These are phyloP conservation scores for Melieria omissa DNA, from an alignment of 2,888 invertebrate species.

Conservation along the genomic window DNA sequence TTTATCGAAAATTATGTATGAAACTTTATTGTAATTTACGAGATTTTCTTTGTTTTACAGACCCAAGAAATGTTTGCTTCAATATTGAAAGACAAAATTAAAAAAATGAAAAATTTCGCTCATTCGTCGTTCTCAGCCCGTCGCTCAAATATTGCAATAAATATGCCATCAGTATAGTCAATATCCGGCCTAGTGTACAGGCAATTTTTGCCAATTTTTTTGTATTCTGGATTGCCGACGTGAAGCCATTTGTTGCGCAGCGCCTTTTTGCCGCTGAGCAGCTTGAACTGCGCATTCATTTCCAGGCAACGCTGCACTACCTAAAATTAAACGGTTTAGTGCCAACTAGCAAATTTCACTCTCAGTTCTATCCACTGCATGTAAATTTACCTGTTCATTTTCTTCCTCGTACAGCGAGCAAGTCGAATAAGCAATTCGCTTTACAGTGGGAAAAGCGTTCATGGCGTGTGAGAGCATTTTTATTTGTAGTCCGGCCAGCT, in stretches of 20 bases:
- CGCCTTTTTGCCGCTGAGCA: constrained; percentile 72
- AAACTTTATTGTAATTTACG: too few relatives aligned
- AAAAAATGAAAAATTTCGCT: too few relatives aligned
- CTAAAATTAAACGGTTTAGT: constrained; percentile 55
- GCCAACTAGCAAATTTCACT: neutral
- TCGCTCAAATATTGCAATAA: constrained; percentile 89
- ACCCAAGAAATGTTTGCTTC: too few relatives aligned
- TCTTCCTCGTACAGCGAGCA: constrained; percentile 91
- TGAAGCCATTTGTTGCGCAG: constrained; percentile 76
- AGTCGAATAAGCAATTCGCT: constrained; percentile 93
- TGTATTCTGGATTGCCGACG: constrained; percentile 74
- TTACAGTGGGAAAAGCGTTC: constrained; percentile 82
- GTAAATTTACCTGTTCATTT: constrained; percentile 87
- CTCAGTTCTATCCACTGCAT: constrained; percentile 61
- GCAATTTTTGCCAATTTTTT: constrained; percentile 78
- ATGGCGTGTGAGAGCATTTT: constrained; percentile 89
- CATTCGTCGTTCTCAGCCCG: constrained; percentile 29
- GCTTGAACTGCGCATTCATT: constrained; percentile 70
- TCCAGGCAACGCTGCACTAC: constrained; percentile 70
- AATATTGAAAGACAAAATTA: too few relatives aligned
- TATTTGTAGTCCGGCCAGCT: constrained; percentile 82
- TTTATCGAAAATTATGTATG: too few relatives aligned
- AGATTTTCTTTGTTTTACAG: too few relatives aligned
- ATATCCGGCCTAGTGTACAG: constrained; percentile 80
- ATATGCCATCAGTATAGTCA: constrained; percentile 93